These are phyloP conservation scores for Gymnoscopelus braueri DNA, from an alignment of 2,797 vertebrate species.

Conservation along the genomic window DNA sequence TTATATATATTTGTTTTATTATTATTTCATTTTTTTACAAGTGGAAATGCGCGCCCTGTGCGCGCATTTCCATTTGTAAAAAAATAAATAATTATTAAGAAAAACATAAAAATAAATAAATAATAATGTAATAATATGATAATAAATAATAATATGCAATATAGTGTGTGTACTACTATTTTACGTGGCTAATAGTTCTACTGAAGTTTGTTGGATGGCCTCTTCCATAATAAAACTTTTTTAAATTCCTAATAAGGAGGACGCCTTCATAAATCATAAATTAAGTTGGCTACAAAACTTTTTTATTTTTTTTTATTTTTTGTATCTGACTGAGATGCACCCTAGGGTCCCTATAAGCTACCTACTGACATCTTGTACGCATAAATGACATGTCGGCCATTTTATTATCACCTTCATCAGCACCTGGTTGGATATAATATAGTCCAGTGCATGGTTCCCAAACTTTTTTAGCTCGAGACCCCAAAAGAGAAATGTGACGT, in stretches of 20 bases:
- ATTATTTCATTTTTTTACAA: too few species aligned
- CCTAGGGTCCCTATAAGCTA: not conserved
- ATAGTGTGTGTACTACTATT: not conserved
- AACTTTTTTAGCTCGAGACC: too few species aligned
- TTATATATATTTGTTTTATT: too few species aligned
- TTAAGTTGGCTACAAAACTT: not conserved
- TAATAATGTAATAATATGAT: not conserved
- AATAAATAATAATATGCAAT: not conserved
- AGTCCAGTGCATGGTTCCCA: too few species aligned
- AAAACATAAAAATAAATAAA: not conserved
- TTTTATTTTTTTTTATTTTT: not conserved
- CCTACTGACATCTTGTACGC: conserved; percentile 7
- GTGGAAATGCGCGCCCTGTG: too few species aligned
- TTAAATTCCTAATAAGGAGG: too few species aligned
- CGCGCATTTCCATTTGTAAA: too few species aligned
- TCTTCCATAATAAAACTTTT: not conserved
- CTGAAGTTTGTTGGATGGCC: not conserved
- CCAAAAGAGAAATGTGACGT: too few species aligned
- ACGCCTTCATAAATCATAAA: too few species aligned
- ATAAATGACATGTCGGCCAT: conserved; percentile 34
- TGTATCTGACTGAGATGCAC: not conserved
- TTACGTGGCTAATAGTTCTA: not conserved
- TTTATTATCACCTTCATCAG: conserved; percentile 35
- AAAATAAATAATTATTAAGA: not conserved
- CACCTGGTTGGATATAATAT: not conserved